Percentiles rank a stretch among this genome's conserved stretches.
phyloP scores from a whole-genome alignment of 2,888 invertebrate genomes.

The Troides helena region DNA sequence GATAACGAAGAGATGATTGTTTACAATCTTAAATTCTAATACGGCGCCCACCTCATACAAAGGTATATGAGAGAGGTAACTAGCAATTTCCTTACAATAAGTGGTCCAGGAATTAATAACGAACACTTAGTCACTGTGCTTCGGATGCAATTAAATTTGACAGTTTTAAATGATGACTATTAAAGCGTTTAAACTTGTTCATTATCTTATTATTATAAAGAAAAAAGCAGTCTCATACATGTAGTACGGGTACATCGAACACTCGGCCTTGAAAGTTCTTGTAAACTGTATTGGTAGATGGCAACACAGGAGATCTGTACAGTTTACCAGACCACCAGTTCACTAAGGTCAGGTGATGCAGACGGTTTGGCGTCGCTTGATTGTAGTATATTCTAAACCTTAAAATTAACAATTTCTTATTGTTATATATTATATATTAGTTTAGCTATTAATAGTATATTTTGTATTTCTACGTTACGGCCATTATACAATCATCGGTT shows the following conservation, averaged over 20 bases:
- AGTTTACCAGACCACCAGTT: slow-evolving; percentile 87
- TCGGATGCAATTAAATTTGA: too few species aligned
- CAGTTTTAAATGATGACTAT: too few species aligned
- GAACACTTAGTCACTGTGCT: too few species aligned
- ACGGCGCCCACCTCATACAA: too few species aligned
- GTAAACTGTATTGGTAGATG: slow-evolving; percentile 81
- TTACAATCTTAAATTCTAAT: too few species aligned
- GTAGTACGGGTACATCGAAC: slow-evolving; percentile 85
- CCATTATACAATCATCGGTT: too few species aligned
- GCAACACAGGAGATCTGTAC: slow-evolving; percentile 84
- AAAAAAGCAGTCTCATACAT: slow-evolving; percentile 71
- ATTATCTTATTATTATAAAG: too few species aligned
- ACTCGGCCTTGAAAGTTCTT: slow-evolving; percentile 82
- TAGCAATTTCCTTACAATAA: too few species aligned
- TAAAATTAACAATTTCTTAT: not conserved
- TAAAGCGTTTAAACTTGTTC: too few species aligned
- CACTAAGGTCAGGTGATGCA: slow-evolving; percentile 81
- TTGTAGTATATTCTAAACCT: slow-evolving; percentile 84
- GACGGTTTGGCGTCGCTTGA: slow-evolving; percentile 82
- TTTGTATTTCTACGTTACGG: not conserved
- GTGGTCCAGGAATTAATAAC: too few species aligned
- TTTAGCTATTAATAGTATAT: not conserved
- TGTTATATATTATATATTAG: not conserved
- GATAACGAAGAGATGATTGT: too few species aligned
- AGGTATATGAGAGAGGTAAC: too few species aligned